Conservation (phyloP, 2,797 vertebrate species). For the Neoniphon sammara region DNA sequence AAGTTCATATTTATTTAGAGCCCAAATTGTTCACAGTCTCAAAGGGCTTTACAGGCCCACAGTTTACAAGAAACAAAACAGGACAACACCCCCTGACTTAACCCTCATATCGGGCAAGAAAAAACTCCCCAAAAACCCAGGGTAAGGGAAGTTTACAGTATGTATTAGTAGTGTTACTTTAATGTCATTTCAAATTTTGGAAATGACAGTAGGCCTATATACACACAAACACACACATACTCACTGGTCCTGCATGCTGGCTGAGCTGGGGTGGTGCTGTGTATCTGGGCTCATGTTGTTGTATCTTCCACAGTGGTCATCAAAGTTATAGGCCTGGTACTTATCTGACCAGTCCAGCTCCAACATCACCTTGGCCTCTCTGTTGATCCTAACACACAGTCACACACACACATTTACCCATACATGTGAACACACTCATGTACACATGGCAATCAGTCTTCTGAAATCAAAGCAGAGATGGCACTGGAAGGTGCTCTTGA, state of each 20-base stretch:
- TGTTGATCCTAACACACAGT: conserved; percentile 82
- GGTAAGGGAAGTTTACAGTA: no score
- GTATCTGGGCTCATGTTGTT: conserved; percentile 84
- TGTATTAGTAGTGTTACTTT: neutral
- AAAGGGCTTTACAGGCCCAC: no score
- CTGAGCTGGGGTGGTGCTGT: conserved; percentile 83
- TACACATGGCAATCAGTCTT: neutral
- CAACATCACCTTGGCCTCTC: conserved; percentile 85
- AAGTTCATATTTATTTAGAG: no score
- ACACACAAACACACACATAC: conserved; percentile 41
- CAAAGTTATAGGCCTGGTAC: conserved; percentile 85
- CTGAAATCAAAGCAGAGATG: neutral
- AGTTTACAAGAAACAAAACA: no score
- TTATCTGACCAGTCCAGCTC: conserved; percentile 95
- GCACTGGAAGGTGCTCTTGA: no score
- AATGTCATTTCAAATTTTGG: conserved; percentile 1
- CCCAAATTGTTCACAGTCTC: no score
- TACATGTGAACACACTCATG: no score
- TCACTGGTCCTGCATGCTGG: conserved; percentile 88
- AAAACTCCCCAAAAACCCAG: no score
- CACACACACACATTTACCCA: conserved; percentile 15
- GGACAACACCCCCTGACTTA: no score
- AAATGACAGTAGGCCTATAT: conserved; percentile 13
- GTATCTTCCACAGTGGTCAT: conserved; percentile 83
- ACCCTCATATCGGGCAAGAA: no score